Evolutionary conservation across 2,797 vertebrate species (phyloP).

Genomic region (Parambassis ranga): DNA sequence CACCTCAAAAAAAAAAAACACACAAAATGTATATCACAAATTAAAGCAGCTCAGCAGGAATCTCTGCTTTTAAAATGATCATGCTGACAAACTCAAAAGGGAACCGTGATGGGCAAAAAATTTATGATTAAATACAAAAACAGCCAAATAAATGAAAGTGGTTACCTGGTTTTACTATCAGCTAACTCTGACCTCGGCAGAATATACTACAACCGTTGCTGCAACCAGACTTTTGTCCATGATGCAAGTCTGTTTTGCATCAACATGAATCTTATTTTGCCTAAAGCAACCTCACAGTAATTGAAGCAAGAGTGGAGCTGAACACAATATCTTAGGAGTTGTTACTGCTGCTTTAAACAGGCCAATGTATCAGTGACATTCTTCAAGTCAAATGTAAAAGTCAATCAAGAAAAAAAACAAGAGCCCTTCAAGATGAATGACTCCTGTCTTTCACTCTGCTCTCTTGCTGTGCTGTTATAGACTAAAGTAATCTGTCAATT

Average conservation of each 20-base stretch:
- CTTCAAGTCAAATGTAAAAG: constrained; percentile 59
- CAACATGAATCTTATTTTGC: constrained; percentile 46
- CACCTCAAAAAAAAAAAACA: not conserved
- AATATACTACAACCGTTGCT: constrained; percentile 1
- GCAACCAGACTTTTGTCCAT: too few species aligned
- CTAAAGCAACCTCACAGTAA: constrained; percentile 48
- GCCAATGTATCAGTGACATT: constrained; percentile 51
- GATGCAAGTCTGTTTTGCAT: constrained; percentile 63
- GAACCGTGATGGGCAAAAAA: not conserved
- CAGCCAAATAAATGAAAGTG: too few species aligned
- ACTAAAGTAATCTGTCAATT: constrained; percentile 14
- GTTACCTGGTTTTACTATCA: not conserved
- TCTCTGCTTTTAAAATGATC: too few species aligned
- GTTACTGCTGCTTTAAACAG: constrained; percentile 55
- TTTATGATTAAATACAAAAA: too few species aligned
- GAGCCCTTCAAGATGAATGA: constrained; percentile 37
- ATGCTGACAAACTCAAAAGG: too few species aligned
- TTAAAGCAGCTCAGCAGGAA: too few species aligned
- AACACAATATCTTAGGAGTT: constrained; percentile 49
- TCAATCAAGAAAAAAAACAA: constrained; percentile 59
- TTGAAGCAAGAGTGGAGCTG: constrained; percentile 42
- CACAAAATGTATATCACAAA: not conserved
- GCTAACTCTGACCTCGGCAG: not conserved
- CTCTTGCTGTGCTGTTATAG: not conserved
- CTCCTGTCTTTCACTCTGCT: constrained; percentile 4